Conservation (phyloP, 2,113 vertebrate genomes). For the Larimichthys crocea region DNA sequence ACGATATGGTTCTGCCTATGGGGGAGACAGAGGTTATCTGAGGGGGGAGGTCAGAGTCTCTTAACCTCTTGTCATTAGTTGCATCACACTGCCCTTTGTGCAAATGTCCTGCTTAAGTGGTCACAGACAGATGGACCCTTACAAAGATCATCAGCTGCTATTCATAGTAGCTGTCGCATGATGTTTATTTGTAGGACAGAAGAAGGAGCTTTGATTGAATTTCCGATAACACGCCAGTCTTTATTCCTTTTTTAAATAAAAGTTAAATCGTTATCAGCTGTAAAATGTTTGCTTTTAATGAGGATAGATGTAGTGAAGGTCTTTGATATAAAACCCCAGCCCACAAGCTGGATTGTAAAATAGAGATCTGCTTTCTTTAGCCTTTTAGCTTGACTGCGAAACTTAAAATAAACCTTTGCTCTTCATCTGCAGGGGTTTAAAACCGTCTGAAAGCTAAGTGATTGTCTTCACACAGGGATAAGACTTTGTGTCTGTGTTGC, state of each 20-base stretch:
- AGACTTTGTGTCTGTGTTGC: conserved; percentile 36
- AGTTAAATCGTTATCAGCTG: neutral
- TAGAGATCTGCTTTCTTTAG: neutral
- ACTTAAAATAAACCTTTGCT: conserved; percentile 1
- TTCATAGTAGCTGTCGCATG: conserved; percentile 21
- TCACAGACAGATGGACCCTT: conserved; percentile 29
- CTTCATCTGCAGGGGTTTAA: neutral
- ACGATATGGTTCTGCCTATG: conserved; percentile 36
- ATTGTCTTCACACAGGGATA: conserved; percentile 34
- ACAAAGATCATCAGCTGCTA: conserved; percentile 27
- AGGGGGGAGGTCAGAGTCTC: conserved; percentile 41
- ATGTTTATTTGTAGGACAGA: conserved; percentile 5
- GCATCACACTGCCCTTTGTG: conserved; percentile 29
- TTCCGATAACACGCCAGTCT: neutral
- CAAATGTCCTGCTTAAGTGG: conserved; percentile 25
- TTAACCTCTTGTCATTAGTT: conserved; percentile 41
- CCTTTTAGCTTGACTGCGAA: neutral
- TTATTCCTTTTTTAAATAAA: neutral
- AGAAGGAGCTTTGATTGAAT: neutral
- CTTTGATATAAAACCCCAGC: neutral
- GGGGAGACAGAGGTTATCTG: conserved; percentile 39
- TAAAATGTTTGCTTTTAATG: neutral
- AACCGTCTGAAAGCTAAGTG: neutral
- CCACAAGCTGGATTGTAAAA: neutral
- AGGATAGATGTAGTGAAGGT: neutral